phyloP scores from a whole-genome alignment of 2,888 invertebrate genomes.

The Seladonia tumulorum region DNA sequence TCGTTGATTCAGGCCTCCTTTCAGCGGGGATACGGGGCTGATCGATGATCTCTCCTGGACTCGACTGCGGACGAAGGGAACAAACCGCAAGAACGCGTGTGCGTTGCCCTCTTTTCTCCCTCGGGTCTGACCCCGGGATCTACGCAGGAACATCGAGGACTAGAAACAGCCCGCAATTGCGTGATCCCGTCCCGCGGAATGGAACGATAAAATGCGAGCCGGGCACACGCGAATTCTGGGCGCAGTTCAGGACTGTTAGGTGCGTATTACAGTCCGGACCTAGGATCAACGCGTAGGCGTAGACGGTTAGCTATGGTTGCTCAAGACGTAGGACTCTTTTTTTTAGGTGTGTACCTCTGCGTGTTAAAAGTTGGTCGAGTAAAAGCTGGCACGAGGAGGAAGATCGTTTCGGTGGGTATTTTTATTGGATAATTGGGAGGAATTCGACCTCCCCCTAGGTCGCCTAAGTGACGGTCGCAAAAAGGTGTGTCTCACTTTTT shows the following conservation, averaged over 20 bases:
- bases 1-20: conserved; percentile 28
- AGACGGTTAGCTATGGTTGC: neutral
- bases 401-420: neutral
- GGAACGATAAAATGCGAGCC: conserved; percentile 30
- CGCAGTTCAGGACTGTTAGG: conserved; percentile 54
- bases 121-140: conserved; percentile 18
- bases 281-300: neutral
- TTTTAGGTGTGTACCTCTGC: neutral
- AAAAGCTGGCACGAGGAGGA: neutral
- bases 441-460: neutral
- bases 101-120: neutral
- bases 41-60: conserved; percentile 57
- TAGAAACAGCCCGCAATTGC: conserved; percentile 47
- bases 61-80: neutral
- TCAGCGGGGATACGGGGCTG: conserved; percentile 41
- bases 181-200: conserved; percentile 42
- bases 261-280: conserved; percentile 1
- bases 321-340: neutral
- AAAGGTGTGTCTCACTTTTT: no score
- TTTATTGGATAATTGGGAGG: neutral
- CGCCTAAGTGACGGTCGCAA: no score
- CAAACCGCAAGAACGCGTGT: neutral
- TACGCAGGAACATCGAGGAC: conserved; percentile 18
- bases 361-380: neutral
- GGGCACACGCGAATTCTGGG: conserved; percentile 68